phyloP scores from a whole-genome alignment of 1,140 invertebrate genomes.

The Eriosoma lanigerum region DNA sequence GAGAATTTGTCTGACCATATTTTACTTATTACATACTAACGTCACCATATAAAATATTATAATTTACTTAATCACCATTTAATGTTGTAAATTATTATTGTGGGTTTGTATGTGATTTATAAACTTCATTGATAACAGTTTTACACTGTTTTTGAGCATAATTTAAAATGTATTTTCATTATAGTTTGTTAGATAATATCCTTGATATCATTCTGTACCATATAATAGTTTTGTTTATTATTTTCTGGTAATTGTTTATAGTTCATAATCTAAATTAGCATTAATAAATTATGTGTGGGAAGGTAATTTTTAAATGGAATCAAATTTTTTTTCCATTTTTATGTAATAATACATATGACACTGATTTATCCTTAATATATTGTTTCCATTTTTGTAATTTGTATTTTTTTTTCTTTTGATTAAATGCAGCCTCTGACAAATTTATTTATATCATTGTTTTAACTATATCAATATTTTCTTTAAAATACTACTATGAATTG shows the following conservation, averaged over 20 bases:
- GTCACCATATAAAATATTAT: slow-evolving; percentile 41
- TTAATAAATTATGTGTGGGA: not conserved
- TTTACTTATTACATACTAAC: slow-evolving; percentile 11
- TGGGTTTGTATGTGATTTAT: slow-evolving; percentile 34
- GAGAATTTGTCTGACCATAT: slow-evolving; percentile 39
- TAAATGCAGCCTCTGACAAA: not conserved
- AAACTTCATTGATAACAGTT: slow-evolving; percentile 21
- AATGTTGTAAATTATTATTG: slow-evolving; percentile 19
- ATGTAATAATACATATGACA: not conserved
- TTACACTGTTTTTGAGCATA: not conserved
- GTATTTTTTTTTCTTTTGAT: not conserved
- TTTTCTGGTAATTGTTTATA: not conserved
- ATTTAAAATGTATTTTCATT: slow-evolving; percentile 30
- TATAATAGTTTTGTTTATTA: not conserved
- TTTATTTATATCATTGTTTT: slow-evolving; percentile 1
- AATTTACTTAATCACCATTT: slow-evolving; percentile 3
- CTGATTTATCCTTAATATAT: not conserved
- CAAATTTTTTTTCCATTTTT: not conserved
- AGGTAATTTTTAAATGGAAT: not conserved
- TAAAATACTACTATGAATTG: no score
- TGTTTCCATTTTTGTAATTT: slow-evolving; percentile 25
- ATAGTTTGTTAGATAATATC: not conserved
- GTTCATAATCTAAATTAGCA: not conserved
- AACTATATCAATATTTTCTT: no score
- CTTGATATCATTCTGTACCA: not conserved